Conservation (phyloP, 2,797 vertebrate genomes). For the Oreochromis mossambicus region DNA sequence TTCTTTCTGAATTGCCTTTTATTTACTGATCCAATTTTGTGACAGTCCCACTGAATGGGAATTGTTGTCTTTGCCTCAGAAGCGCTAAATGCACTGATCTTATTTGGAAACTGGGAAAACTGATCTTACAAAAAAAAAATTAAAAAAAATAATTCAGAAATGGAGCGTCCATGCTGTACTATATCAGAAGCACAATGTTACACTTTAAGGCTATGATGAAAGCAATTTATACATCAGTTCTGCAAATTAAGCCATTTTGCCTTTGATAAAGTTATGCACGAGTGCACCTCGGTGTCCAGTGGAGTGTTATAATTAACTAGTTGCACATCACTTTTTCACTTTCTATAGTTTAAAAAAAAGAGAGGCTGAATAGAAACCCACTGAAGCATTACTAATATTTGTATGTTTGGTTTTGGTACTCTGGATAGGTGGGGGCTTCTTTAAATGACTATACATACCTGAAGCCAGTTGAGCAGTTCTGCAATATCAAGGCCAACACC, state of each 20-base stretch:
- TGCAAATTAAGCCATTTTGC: background rate
- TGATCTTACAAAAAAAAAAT: background rate
- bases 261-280: background rate
- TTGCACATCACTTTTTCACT: background rate
- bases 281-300: background rate
- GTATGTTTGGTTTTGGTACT: background rate
- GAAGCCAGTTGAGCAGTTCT: constrained; percentile 85
- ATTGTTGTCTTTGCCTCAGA: background rate
- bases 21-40: constrained; percentile 8
- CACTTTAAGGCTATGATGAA: background rate
- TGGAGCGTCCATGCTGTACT: background rate
- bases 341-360: background rate
- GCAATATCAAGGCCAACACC: constrained; percentile 82
- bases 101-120: background rate
- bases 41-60: constrained; percentile 13
- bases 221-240: background rate
- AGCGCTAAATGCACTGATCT: background rate
- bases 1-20: background rate
- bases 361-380: background rate
- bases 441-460: constrained; percentile 72
- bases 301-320: background rate
- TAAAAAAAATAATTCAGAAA: background rate
- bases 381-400: background rate
- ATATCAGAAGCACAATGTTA: background rate
- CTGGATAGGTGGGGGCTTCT: background rate